Evolutionary conservation across 2,888 invertebrate genomes (phyloP).

Genomic region (Pammene aurita): DNA sequence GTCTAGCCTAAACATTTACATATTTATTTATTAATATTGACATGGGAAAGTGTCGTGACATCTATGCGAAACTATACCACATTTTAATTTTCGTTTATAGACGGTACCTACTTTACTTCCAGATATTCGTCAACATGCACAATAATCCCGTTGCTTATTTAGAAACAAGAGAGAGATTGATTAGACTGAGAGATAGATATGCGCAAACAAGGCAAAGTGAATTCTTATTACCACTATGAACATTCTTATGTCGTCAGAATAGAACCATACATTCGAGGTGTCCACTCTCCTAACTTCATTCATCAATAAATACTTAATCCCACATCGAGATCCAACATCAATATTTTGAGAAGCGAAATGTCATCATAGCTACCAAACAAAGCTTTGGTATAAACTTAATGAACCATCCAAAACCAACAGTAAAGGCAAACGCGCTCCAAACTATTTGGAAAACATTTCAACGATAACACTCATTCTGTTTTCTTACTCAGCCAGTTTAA

Average conservation of each 20-base stretch:
- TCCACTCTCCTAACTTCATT: constrained; percentile 4
- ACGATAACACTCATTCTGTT: constrained; percentile 59
- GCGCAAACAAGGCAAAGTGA: no score
- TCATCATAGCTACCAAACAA: constrained; percentile 59
- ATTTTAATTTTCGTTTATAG: no score
- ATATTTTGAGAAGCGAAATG: constrained; percentile 50
- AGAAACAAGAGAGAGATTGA: no score
- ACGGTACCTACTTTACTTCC: no score
- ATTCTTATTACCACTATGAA: no score
- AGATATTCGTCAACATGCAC: no score
- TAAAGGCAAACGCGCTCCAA: constrained; percentile 53
- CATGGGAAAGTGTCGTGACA: neutral
- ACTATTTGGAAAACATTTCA: constrained; percentile 63
- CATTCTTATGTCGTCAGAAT: neutral
- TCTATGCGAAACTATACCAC: no score
- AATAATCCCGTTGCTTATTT: no score
- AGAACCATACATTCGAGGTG: neutral
- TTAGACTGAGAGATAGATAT: no score
- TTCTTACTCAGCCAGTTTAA: constrained; percentile 47
- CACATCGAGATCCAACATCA: constrained; percentile 44
- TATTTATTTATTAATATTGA: no score
- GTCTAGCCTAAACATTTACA: no score
- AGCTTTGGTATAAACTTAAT: constrained; percentile 66
- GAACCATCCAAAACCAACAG: constrained; percentile 67
- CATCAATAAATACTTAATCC: constrained; percentile 44